Base-by-base conservation (phyloP, 2,797 vertebrate genomes). In the Galago senegalensis region DNA sequence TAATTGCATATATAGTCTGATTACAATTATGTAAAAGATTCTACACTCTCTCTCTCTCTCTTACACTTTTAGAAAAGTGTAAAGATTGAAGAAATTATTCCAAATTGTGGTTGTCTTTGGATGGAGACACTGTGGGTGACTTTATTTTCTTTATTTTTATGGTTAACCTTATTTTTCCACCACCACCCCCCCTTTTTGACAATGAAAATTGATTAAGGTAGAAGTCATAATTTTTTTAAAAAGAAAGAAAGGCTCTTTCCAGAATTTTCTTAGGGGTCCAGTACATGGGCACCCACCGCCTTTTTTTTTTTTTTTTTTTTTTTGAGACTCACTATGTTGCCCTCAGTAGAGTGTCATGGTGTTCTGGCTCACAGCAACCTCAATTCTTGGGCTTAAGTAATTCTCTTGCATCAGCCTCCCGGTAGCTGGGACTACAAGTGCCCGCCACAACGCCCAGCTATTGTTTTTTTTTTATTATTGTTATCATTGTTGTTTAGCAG, bases 161-260 rank as follows among this genome's bases (percentile, higher is more conserved):
- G 16, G 16, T 53, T 53, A 53, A 53, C 49, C 49, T 53, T 75
- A 31, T 85, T 67, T 92, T n/a, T 91, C 12, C 63, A 16, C 53
- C 37, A 34, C 34, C 81, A 49, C 16, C 5, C 63, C 27, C 9
- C 2, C 5, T 49, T 73, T 40, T 84, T 49, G 23, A 11, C 61
- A 82, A n/a, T 93, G 80, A 70, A 88, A 83, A 94, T 43, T 3
- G 80, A 86, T 53, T 91, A 61, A 72, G 8, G 82, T 81, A 31
- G 80, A 25, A 93, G 31, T 85, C 12, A 58, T 4, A 5, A 31
- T 92, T 76, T 53, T 61, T 69, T 88, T 21, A 12, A 49, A 49
- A 49, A 49, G 40, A 20, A 86, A 61, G 40, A 27, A 91, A 73
- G 20, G 0, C 23, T 53, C 18, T n/a, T 91, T 31, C 43, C 16